phyloP scores from a whole-genome alignment of 2,113 vertebrate species.

The Myocastor coypus region DNA sequence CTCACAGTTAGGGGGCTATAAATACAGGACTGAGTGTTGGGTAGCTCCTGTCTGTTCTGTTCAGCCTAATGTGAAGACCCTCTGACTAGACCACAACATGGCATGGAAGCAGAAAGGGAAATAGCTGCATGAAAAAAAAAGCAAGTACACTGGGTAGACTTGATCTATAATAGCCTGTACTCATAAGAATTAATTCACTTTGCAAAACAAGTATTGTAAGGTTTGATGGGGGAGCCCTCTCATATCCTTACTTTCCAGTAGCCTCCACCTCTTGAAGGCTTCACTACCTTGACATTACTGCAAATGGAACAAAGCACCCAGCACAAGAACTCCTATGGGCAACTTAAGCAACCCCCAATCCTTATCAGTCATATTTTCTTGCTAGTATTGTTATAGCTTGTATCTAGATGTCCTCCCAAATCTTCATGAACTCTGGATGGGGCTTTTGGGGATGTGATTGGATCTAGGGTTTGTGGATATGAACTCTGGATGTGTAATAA shows the following conservation, averaged over 20 bases:
- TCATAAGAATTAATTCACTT: not conserved
- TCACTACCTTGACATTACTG: too few relatives aligned
- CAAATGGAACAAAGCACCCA: not conserved
- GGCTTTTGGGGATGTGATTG: not conserved
- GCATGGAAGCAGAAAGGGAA: not conserved
- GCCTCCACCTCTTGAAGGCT: not conserved
- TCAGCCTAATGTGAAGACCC: not conserved
- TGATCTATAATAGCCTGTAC: not conserved
- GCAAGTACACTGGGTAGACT: not conserved
- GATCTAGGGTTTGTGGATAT: not conserved
- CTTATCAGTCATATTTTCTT: not conserved
- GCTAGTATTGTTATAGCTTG: not conserved
- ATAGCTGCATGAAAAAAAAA: not conserved
- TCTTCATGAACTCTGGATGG: not conserved
- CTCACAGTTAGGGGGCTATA: not conserved
- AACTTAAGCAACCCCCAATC: not conserved
- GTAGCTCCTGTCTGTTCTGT: not conserved
- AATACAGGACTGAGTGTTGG: not conserved
- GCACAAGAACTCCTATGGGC: not conserved
- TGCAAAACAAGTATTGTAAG: not conserved
- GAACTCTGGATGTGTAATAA: not conserved
- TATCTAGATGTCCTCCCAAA: not conserved
- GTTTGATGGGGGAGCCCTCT: not conserved
- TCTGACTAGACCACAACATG: not conserved
- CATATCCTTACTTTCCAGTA: not conserved